These are phyloP conservation scores for Seriola aureovittata DNA, from an alignment of 2,113 vertebrate species.

Conservation along the genomic window DNA sequence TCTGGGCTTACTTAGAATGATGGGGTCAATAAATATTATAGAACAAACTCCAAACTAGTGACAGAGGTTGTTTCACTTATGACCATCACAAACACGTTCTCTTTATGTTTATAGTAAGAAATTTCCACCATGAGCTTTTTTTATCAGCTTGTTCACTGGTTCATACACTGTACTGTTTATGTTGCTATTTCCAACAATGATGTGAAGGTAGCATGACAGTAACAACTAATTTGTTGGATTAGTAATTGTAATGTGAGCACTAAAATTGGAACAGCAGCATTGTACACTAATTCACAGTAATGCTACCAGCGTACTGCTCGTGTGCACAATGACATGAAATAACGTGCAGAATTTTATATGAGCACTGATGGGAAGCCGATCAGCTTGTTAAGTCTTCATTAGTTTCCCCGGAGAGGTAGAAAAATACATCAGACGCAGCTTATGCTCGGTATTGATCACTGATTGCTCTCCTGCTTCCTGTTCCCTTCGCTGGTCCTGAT, in stretches of 20 bases:
- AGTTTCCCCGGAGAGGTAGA: conserved; percentile 12
- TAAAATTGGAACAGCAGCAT: background rate
- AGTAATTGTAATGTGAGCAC: background rate
- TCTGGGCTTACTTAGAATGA: background rate
- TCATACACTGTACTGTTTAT: background rate
- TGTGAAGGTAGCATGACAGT: background rate
- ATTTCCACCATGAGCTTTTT: background rate
- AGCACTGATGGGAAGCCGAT: conserved; percentile 35
- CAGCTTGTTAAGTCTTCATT: conserved; percentile 1
- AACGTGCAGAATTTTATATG: conserved; percentile 12
- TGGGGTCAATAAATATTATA: background rate
- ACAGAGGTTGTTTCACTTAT: background rate
- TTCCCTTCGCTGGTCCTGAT: conserved; percentile 20
- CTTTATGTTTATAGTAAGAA: background rate
- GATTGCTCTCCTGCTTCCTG: conserved; percentile 30
- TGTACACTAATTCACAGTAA: background rate
- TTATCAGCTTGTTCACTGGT: background rate
- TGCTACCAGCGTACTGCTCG: background rate
- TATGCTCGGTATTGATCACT: conserved; percentile 28
- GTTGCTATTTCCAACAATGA: background rate
- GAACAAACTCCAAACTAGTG: background rate
- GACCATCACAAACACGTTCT: background rate
- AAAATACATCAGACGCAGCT: conserved; percentile 3
- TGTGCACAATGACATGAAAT: background rate
- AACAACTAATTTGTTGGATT: background rate